Conservation (phyloP, 1,140 invertebrate species). For the Zaprionus africanus region DNA sequence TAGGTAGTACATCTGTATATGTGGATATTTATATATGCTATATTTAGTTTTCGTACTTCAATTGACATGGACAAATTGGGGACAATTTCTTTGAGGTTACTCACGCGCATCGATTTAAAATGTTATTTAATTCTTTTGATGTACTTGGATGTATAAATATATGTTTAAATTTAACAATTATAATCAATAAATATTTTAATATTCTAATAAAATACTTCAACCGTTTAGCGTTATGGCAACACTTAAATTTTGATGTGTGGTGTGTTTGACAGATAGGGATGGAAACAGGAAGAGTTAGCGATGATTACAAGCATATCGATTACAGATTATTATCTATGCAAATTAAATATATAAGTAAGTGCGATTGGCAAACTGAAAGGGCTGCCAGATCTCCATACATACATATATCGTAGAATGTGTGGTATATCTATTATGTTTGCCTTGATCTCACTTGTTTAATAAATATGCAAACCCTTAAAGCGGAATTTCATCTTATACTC, state of each 20-base stretch:
- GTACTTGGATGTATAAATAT: too few species aligned
- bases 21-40: too few species aligned
- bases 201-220: not conserved
- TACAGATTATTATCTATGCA: too few species aligned
- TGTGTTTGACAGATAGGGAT: too few species aligned
- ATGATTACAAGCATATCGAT: too few species aligned
- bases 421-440: not conserved
- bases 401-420: too few species aligned
- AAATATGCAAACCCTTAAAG: not conserved
- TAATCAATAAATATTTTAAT: not conserved
- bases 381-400: too few species aligned
- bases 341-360: too few species aligned
- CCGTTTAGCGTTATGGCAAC: too few species aligned
- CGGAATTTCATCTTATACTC: not conserved
- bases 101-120: not conserved
- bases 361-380: too few species aligned
- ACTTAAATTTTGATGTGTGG: too few species aligned
- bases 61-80: not conserved
- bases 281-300: too few species aligned
- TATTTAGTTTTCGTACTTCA: constrained; percentile 15
- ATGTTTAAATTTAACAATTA: not conserved
- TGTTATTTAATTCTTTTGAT: not conserved
- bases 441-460: not conserved
- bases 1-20: not conserved
- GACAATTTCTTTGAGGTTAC: not conserved